Percentiles rank a stretch among this genome's conserved stretches.
phyloP scores from a whole-genome alignment of 2,113 vertebrate species.

The Lepisosteus oculatus region DNA sequence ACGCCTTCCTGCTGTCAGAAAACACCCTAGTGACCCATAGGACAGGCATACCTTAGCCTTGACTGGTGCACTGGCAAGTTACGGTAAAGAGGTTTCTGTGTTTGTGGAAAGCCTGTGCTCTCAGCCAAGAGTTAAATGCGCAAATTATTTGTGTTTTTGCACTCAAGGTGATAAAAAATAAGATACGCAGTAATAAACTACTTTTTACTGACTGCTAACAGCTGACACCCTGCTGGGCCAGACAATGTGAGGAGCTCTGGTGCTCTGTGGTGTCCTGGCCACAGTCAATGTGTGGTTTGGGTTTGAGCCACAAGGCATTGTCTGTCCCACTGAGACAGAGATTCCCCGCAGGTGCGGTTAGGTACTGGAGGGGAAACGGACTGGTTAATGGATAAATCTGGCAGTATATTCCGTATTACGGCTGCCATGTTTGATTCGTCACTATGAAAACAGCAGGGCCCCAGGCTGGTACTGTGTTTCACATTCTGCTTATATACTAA shows the following conservation, averaged over 20 bases:
- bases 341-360: conserved; percentile 40
- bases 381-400: conserved; percentile 47
- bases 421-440: conserved; percentile 48
- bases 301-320: conserved; percentile 24
- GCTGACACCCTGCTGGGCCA: conserved; percentile 29
- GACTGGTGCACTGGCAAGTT: conserved; percentile 9
- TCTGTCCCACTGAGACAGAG: conserved; percentile 32
- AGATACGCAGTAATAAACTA: conserved; percentile 30
- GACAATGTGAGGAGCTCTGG: conserved; percentile 15
- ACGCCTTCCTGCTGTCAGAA: no score
- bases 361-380: conserved; percentile 41
- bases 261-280: conserved; percentile 19
- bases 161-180: conserved; percentile 38
- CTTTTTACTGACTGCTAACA: conserved; percentile 40
- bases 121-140: conserved; percentile 8
- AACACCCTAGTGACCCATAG: no score
- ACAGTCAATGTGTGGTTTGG: conserved; percentile 26
- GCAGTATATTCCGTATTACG: conserved; percentile 41
- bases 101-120: conserved; percentile 26
- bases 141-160: conserved; percentile 29
- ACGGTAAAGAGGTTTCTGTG: conserved; percentile 22
- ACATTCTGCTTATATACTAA: conserved; percentile 16
- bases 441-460: conserved; percentile 38
- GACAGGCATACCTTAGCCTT: not conserved
- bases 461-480: conserved; percentile 30